Evolutionary conservation across 2,888 invertebrate genomes (phyloP).

Genomic region (Venustoraphidia nigricollis): DNA sequence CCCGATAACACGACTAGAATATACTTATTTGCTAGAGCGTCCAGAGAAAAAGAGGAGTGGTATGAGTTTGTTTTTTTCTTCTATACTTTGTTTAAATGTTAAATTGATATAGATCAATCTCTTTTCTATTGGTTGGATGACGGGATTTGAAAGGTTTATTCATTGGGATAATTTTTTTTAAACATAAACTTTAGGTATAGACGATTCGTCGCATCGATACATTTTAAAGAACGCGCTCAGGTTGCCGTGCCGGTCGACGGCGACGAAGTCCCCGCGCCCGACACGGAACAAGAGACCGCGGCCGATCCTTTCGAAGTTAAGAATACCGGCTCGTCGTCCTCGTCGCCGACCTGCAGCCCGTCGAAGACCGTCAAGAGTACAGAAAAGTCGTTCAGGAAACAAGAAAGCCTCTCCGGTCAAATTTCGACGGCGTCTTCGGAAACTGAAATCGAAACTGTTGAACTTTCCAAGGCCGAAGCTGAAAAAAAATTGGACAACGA

Average conservation of each 20-base stretch:
- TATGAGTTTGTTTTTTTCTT: constrained; percentile 25
- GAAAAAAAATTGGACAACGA: constrained; percentile 16
- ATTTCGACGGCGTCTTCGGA: background rate
- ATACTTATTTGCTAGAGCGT: constrained; percentile 62
- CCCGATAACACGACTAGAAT: constrained; percentile 17
- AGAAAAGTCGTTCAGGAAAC: too few species aligned
- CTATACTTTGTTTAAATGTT: background rate
- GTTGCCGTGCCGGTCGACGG: constrained; percentile 24
- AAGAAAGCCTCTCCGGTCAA: background rate
- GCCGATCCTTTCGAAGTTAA: too few species aligned
- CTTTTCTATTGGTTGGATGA: too few species aligned
- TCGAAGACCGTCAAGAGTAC: too few species aligned
- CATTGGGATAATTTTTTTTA: background rate
- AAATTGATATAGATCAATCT: too few species aligned
- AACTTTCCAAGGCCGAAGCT: background rate
- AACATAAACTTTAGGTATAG: constrained; percentile 29
- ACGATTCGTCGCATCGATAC: constrained; percentile 30
- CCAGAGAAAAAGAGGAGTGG: constrained; percentile 86
- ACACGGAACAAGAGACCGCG: constrained; percentile 8
- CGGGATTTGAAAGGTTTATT: background rate
- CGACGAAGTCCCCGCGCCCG: constrained; percentile 22
- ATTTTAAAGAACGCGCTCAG: constrained; percentile 25
- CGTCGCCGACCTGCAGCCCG: too few species aligned
- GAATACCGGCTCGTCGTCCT: too few species aligned
- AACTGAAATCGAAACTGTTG: background rate